phyloP scores from a whole-genome alignment of 2,797 vertebrate species.

The Chiropotes sagulatus region DNA sequence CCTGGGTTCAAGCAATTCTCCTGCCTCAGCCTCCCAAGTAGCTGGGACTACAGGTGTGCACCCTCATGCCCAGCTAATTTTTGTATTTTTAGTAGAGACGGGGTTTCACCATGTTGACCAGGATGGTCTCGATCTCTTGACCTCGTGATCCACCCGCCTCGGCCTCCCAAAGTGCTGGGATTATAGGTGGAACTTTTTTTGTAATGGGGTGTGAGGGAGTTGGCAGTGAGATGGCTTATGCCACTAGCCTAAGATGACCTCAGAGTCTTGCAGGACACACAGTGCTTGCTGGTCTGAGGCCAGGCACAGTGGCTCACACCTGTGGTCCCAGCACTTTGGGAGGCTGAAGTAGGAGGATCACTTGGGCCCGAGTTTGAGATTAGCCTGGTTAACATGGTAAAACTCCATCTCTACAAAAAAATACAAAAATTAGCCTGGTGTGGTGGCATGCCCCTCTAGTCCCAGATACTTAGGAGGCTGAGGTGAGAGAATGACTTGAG shows the following conservation, averaged over 20 bases:
- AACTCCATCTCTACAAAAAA: background rate
- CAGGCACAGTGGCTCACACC: background rate
- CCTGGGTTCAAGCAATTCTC: too few species aligned
- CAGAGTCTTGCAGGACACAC: background rate
- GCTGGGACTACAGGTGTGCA: too few species aligned
- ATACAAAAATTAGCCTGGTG: background rate
- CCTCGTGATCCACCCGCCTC: too few species aligned
- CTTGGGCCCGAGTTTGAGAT: background rate
- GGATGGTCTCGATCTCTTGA: too few species aligned
- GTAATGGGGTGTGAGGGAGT: fast-evolving
- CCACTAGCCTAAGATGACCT: background rate
- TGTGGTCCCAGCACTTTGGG: background rate
- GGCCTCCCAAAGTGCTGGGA: too few species aligned
- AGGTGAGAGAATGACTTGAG: background rate
- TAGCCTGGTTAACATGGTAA: background rate
- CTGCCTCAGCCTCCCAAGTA: too few species aligned
- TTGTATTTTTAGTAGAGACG: too few species aligned
- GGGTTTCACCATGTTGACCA: too few species aligned
- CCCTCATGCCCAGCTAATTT: too few species aligned
- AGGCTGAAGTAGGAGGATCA: background rate
- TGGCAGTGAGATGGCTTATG: background rate
- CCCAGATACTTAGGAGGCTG: background rate
- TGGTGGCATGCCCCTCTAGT: background rate
- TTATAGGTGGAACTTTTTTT: background rate
- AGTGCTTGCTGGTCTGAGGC: background rate